Evolutionary conservation across 1,140 invertebrate genomes (phyloP).

Genomic region (Saccostrea glomerata): DNA sequence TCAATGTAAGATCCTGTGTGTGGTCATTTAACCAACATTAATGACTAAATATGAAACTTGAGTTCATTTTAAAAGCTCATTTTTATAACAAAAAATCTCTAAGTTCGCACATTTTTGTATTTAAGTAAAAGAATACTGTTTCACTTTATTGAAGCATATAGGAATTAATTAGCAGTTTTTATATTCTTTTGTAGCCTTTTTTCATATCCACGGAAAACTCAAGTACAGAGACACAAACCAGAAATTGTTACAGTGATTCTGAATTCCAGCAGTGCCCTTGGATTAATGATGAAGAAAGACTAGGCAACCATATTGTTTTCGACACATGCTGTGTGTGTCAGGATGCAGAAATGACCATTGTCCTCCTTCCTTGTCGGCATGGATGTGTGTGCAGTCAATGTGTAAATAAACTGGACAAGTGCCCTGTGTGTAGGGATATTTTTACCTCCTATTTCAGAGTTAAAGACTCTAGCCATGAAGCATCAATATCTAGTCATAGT

Average conservation of each 20-base stretch:
- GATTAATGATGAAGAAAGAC: neutral
- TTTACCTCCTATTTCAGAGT: conserved; percentile 87
- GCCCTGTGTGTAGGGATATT: conserved; percentile 89
- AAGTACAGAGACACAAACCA: neutral
- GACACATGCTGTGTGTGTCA: conserved; percentile 88
- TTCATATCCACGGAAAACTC: neutral
- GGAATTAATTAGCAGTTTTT: neutral
- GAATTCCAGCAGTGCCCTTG: neutral
- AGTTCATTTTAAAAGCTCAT: too few relatives aligned
- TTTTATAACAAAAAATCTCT: too few relatives aligned
- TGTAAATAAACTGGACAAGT: conserved; percentile 78
- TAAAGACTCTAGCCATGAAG: neutral
- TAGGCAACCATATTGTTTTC: neutral
- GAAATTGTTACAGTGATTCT: neutral
- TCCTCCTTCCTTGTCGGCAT: conserved; percentile 89
- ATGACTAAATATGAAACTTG: too few relatives aligned
- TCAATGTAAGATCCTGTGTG: conserved; percentile 36
- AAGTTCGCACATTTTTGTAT: too few relatives aligned
- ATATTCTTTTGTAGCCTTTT: neutral
- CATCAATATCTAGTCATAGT: neutral
- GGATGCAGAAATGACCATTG: conserved; percentile 86
- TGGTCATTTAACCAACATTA: too few relatives aligned
- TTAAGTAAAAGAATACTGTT: too few relatives aligned
- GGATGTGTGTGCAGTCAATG: conserved; percentile 87
- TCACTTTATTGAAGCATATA: too few relatives aligned